These are phyloP conservation scores for Nemoura dubitans DNA, from an alignment of 2,888 invertebrate genomes.

Conservation along the genomic window DNA sequence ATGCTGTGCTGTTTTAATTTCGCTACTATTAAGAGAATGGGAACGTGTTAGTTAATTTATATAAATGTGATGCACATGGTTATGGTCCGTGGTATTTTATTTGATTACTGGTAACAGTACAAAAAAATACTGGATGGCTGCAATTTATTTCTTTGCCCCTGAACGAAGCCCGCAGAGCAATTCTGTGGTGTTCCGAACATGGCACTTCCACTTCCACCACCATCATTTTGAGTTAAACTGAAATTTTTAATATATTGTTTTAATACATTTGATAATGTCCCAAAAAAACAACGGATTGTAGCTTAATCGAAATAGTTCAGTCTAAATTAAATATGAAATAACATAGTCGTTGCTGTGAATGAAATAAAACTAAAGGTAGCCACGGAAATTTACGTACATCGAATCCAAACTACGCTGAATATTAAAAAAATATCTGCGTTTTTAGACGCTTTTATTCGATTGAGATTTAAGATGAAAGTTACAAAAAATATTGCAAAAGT, in stretches of 20 bases:
- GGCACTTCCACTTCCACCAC: neutral
- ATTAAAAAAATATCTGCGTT: no score
- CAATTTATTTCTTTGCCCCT: neutral
- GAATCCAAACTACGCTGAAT: no score
- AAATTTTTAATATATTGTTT: neutral
- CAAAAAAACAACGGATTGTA: neutral
- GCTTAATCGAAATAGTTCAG: neutral
- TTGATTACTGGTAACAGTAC: neutral
- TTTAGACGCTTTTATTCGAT: no score
- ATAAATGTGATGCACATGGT: neutral
- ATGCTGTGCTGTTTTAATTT: neutral
- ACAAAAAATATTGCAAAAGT: neutral
- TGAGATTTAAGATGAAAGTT: no score
- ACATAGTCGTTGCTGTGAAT: no score
- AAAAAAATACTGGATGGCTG: neutral
- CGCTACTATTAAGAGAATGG: neutral
- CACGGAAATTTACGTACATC: no score
- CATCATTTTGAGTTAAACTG: no score
- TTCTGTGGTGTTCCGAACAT: neutral
- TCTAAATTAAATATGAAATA: no score
- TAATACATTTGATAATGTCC: neutral
- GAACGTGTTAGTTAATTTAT: neutral
- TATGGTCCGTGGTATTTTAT: neutral
- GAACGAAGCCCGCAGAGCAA: neutral
- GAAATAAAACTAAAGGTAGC: no score